Conservation (phyloP, 1,140 invertebrate genomes). For the Leptopilina clavipes region DNA sequence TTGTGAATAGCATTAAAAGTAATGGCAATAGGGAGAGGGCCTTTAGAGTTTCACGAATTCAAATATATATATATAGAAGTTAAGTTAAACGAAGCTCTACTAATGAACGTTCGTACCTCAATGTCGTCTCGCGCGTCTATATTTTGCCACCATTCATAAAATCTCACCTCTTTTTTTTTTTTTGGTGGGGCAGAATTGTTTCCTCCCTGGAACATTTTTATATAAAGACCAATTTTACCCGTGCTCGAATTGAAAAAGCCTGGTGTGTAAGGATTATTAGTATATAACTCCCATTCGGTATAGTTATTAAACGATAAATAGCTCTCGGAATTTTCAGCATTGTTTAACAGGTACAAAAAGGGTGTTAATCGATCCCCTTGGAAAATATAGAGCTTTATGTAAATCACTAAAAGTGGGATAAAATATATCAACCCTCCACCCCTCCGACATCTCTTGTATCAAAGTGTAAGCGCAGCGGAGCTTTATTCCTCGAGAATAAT, state of each 20-base stretch:
- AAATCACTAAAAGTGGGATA: not conserved
- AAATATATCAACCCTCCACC: not conserved
- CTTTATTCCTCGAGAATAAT: not conserved
- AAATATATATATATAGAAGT: too few relatives aligned
- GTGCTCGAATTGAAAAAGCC: not conserved
- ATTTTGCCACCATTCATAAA: slow-evolving; percentile 23
- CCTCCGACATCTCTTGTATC: too few relatives aligned
- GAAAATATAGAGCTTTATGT: not conserved
- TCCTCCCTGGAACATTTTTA: not conserved
- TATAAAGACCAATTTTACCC: too few relatives aligned
- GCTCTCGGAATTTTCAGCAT: not conserved
- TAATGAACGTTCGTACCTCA: slow-evolving; percentile 25
- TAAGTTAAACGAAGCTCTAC: slow-evolving; percentile 27
- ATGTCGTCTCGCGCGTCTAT: slow-evolving; percentile 11
- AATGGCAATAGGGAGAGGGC: not conserved
- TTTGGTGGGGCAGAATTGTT: not conserved
- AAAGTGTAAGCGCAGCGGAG: not conserved
- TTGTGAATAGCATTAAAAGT: slow-evolving; percentile 26
- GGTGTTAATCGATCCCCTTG: not conserved
- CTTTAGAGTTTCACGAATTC: slow-evolving; percentile 22
- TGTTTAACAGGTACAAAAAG: not conserved
- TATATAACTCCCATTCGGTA: too few relatives aligned
- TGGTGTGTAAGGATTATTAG: not conserved
- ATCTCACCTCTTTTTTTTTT: slow-evolving; percentile 5
- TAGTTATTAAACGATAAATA: slow-evolving; percentile 23